These are phyloP conservation scores for Lymantria dispar DNA, from an alignment of 2,888 invertebrate species.

Conservation along the genomic window DNA sequence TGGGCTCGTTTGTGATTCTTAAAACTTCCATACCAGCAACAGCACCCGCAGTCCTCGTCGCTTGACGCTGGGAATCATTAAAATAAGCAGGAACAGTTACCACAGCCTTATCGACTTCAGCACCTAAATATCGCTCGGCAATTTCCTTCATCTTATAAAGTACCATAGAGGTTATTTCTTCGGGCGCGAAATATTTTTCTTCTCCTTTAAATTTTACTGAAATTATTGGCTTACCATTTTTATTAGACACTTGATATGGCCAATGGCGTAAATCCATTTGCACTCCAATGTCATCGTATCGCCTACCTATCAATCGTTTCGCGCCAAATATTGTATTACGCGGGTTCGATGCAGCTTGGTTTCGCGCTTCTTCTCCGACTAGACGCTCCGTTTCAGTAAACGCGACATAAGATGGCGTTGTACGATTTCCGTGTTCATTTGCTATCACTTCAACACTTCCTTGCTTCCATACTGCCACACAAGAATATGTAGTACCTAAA, in stretches of 20 bases:
- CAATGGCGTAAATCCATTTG: constrained; percentile 59
- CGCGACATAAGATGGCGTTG: constrained; percentile 62
- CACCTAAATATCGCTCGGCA: constrained; percentile 54
- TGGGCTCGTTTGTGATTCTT: constrained; percentile 60
- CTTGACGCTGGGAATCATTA: constrained; percentile 59
- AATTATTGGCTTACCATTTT: constrained; percentile 62
- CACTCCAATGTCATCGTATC: constrained; percentile 55
- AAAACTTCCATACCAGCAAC: constrained; percentile 61
- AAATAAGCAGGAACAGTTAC: constrained; percentile 69
- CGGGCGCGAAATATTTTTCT: constrained; percentile 51
- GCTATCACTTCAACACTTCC: constrained; percentile 57
- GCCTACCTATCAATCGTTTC: constrained; percentile 60
- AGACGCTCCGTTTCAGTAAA: constrained; percentile 53
- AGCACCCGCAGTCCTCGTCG: constrained; percentile 52
- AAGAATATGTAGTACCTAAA: constrained; percentile 61
- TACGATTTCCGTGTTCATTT: constrained; percentile 57
- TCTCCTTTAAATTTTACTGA: constrained; percentile 50
- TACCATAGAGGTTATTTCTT: constrained; percentile 64
- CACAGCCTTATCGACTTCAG: constrained; percentile 55
- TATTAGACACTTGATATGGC: constrained; percentile 52
- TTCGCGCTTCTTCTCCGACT: constrained; percentile 62
- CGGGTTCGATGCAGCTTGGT: constrained; percentile 53
- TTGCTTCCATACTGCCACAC: constrained; percentile 61
- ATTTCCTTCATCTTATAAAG: constrained; percentile 60
- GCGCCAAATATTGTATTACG: constrained; percentile 59